Evolutionary conservation across 2,113 vertebrate species (phyloP).

Genomic region (Henicopernis longicauda): DNA sequence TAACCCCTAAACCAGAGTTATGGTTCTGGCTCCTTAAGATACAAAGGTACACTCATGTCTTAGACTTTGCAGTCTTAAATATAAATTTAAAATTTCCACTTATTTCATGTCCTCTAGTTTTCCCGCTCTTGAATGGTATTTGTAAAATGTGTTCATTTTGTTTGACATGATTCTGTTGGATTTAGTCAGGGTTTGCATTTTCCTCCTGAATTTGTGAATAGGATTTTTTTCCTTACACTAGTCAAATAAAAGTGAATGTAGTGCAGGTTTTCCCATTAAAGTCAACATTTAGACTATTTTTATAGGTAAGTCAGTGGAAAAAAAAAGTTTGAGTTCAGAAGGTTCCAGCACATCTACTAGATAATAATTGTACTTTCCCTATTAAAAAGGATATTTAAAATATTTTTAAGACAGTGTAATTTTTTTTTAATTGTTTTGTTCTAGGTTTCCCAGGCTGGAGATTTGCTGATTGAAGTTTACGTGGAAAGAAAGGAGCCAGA

Average conservation of each 20-base stretch:
- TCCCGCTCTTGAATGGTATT: neutral
- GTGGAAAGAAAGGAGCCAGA: conserved; percentile 88
- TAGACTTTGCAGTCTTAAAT: neutral
- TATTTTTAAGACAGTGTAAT: neutral
- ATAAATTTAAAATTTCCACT: neutral
- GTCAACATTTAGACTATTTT: neutral
- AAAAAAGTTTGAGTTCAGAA: neutral
- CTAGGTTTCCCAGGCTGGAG: conserved; percentile 92
- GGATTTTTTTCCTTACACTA: neutral
- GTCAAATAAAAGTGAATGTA: neutral
- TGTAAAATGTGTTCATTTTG: neutral
- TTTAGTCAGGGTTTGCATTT: neutral
- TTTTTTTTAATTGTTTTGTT: neutral
- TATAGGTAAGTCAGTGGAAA: neutral
- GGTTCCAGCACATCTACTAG: neutral
- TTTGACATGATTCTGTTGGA: neutral
- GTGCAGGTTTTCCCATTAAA: neutral
- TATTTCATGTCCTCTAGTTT: neutral
- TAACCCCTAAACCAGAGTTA: neutral
- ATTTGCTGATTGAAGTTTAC: conserved; percentile 94
- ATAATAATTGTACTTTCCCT: neutral
- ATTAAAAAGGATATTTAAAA: neutral
- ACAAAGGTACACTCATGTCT: neutral
- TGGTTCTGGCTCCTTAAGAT: neutral
- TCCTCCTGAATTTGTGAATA: neutral